These are phyloP conservation scores for Parapristionchus giblindavisi DNA, from an alignment of 2,888 invertebrate genomes.

Conservation along the genomic window DNA sequence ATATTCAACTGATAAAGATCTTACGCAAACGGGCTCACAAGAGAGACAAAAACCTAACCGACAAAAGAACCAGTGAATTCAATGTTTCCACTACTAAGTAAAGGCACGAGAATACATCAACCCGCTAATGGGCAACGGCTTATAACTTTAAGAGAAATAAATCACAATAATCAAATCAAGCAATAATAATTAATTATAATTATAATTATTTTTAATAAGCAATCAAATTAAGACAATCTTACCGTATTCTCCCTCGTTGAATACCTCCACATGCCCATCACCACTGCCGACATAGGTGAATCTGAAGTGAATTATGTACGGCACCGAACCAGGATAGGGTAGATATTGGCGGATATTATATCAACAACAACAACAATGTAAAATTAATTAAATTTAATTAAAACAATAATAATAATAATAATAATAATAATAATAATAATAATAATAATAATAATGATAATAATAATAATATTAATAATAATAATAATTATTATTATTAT, in stretches of 20 bases:
- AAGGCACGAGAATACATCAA: no score
- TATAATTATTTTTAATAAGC: not conserved
- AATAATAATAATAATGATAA: not conserved
- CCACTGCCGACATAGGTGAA: constrained; percentile 58
- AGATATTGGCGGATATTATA: no score
- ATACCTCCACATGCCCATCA: constrained; percentile 62
- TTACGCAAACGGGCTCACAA: no score
- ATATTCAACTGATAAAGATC: no score
- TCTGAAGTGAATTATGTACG: constrained; percentile 42
- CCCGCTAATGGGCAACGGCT: not conserved
- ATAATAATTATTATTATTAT: no score
- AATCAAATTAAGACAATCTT: constrained; percentile 38
- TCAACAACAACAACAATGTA: no score
- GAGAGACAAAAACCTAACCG: no score
- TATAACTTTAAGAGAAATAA: constrained; percentile 1
- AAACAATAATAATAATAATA: no score
- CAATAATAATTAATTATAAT: not conserved
- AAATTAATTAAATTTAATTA: no score
- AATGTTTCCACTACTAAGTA: no score
- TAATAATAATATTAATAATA: constrained; percentile 2
- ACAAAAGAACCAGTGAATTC: no score
- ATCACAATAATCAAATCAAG: constrained; percentile 4
- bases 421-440: not conserved
- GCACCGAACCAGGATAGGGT: no score
- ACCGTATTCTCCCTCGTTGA: constrained; percentile 60